Conservation (phyloP, 2,888 invertebrate genomes). For the Brenthis ino region DNA sequence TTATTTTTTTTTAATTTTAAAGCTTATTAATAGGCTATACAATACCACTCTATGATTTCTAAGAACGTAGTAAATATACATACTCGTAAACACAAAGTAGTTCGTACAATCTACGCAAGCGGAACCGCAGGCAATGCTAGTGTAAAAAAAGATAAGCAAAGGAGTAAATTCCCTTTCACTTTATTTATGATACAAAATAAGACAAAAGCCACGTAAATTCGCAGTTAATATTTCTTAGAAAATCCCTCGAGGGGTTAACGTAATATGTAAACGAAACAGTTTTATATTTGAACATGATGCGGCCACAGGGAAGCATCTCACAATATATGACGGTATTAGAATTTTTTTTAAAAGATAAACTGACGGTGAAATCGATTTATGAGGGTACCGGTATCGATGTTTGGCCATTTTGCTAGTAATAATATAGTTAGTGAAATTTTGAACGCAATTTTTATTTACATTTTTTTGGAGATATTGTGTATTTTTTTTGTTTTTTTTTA, state of each 20-base stretch:
- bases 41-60: no score
- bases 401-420: not conserved
- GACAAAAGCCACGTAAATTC: not conserved
- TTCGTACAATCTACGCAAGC: no score
- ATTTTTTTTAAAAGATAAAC: slow-evolving; percentile 16
- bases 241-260: slow-evolving; percentile 10
- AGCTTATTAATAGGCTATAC: no score
- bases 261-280: slow-evolving; percentile 6
- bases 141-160: not conserved
- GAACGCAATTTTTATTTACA: no score
- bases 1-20: no score
- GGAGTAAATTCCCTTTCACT: not conserved
- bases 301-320: slow-evolving; percentile 18
- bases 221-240: slow-evolving; percentile 1
- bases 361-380: slow-evolving; percentile 25
- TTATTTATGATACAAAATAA: not conserved
- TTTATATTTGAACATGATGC: slow-evolving; percentile 13
- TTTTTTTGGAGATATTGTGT: no score
- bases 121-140: no score
- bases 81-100: no score
- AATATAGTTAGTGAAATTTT: not conserved
- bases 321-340: slow-evolving; percentile 26
- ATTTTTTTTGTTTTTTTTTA: no score
- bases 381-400: slow-evolving; percentile 5
- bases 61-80: no score